phyloP scores from a whole-genome alignment of 2,113 vertebrate genomes.

The Python bivittatus region DNA sequence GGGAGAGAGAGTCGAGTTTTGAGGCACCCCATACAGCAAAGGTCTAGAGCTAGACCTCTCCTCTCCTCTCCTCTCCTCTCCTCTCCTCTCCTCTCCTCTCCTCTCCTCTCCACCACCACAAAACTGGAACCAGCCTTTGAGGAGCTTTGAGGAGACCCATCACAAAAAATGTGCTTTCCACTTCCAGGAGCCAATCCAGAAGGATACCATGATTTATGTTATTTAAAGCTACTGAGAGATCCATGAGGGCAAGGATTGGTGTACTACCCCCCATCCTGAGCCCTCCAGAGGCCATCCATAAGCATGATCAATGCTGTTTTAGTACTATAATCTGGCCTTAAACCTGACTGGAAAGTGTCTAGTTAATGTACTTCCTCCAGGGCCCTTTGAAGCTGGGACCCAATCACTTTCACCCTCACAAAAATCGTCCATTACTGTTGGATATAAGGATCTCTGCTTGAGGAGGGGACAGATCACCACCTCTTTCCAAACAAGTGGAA shows the following conservation, averaged over 20 bases:
- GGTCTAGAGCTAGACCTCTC: background rate
- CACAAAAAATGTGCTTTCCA: background rate
- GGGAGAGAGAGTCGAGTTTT: background rate
- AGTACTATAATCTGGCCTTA: too few species aligned
- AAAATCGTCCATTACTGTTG: too few species aligned
- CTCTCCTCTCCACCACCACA: too few species aligned
- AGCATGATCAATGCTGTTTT: too few species aligned
- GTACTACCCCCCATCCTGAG: background rate
- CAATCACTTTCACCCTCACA: too few species aligned
- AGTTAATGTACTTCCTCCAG: too few species aligned
- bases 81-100: background rate
- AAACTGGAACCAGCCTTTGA: background rate
- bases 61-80: too few species aligned
- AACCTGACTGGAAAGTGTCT: too few species aligned
- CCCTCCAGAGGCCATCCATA: background rate
- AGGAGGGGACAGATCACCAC: too few species aligned
- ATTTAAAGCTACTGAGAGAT: background rate
- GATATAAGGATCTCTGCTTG: too few species aligned
- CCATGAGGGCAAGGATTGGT: background rate
- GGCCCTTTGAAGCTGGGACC: too few species aligned
- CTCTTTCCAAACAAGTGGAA: too few species aligned
- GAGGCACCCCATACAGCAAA: background rate
- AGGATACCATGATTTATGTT: background rate
- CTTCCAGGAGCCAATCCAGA: background rate
- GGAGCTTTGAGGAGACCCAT: background rate